phyloP scores from a whole-genome alignment of 2,888 invertebrate species.

The Exocentrus adspersus region DNA sequence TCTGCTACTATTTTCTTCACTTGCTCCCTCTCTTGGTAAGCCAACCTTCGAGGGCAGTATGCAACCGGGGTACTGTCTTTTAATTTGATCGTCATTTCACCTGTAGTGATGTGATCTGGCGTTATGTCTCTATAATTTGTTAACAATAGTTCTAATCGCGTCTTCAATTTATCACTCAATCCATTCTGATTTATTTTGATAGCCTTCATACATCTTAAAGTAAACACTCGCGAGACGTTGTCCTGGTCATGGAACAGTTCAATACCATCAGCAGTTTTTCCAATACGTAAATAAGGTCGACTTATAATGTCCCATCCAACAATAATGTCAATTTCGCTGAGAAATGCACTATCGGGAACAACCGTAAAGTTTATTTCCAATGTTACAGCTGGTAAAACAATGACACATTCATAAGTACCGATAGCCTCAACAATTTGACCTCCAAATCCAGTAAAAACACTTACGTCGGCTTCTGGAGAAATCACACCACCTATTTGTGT shows the following conservation, averaged over 20 bases:
- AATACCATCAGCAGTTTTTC: background rate
- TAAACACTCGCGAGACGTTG: background rate
- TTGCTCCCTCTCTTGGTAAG: background rate
- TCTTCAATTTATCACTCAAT: background rate
- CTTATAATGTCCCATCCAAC: background rate
- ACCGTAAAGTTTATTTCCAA: slow-evolving; percentile 34
- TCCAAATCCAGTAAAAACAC: slow-evolving; percentile 28
- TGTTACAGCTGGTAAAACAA: slow-evolving; percentile 33
- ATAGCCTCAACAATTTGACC: slow-evolving; percentile 29
- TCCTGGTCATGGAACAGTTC: background rate
- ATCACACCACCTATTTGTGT: slow-evolving; percentile 8
- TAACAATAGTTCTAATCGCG: background rate
- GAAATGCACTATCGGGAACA: slow-evolving; percentile 30
- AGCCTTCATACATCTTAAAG: background rate
- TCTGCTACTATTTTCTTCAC: background rate
- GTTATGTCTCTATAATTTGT: background rate
- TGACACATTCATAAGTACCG: slow-evolving; percentile 32
- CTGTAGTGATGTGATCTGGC: background rate
- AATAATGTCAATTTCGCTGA: slow-evolving; percentile 9
- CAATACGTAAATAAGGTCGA: background rate
- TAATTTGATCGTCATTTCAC: background rate
- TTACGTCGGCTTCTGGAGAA: slow-evolving; percentile 8
- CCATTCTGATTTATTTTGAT: background rate
- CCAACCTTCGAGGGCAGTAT: background rate
- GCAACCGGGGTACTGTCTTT: background rate